Evolutionary conservation across 2,797 vertebrate species (phyloP).

Genomic region (Myotis findleyi): DNA sequence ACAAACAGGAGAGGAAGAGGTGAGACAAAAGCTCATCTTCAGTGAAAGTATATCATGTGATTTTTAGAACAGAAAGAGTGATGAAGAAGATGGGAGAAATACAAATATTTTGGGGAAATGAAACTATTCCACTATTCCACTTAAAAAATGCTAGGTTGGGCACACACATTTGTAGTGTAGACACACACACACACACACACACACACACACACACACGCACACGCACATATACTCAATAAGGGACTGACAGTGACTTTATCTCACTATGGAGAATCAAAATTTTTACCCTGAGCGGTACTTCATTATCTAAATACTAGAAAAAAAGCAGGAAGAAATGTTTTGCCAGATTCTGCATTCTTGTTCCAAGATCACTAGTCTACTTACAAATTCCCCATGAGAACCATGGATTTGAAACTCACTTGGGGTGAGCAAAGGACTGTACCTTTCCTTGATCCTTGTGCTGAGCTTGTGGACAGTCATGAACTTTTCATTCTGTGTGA

Average conservation of each 20-base stretch:
- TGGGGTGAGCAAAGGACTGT: neutral
- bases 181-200: neutral
- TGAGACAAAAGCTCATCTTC: neutral
- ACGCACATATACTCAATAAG: accelerated
- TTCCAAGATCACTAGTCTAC: neutral
- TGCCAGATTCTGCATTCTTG: neutral
- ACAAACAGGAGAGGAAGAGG: neutral
- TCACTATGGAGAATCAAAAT: neutral
- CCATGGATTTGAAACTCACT: neutral
- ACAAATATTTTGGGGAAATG: neutral
- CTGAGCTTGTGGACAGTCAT: constrained; percentile 28
- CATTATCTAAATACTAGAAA: neutral
- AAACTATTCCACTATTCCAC: neutral
- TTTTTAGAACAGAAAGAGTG: neutral
- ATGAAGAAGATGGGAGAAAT: neutral
- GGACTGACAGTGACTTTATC: neutral
- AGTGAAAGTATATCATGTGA: neutral
- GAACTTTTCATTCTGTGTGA: constrained; percentile 51
- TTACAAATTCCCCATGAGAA: neutral
- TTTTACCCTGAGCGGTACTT: neutral
- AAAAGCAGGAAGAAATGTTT: neutral
- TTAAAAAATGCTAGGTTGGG: neutral
- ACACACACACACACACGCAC: neutral
- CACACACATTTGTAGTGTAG: neutral
- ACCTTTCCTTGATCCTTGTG: constrained; percentile 24